Evolutionary conservation across 2,888 invertebrate genomes (phyloP).

Genomic region (Autographa gamma): DNA sequence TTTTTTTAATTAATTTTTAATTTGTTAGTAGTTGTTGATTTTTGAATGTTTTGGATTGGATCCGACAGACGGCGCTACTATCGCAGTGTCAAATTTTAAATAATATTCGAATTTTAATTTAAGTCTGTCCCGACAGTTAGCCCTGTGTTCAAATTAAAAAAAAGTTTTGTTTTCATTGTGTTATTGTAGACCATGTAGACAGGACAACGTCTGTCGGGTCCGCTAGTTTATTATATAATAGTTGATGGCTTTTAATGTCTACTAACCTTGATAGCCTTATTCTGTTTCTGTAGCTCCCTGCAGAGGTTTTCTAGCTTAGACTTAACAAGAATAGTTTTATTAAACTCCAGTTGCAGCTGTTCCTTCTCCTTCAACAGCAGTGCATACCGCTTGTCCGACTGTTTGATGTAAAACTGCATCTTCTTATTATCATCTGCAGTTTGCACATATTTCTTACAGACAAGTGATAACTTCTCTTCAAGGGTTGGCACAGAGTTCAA

Average conservation of each 20-base stretch:
- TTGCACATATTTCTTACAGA: slow-evolving; percentile 94
- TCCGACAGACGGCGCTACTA: too few species aligned
- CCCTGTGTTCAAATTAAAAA: too few species aligned
- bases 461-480: slow-evolving; percentile 91
- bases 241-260: neutral
- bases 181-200: too few species aligned
- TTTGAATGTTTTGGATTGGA: too few species aligned
- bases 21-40: too few species aligned
- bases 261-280: slow-evolving; percentile 95
- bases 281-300: slow-evolving; percentile 97
- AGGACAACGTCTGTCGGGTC: too few species aligned
- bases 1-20: too few species aligned
- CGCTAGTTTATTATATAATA: too few species aligned
- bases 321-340: slow-evolving; percentile 94
- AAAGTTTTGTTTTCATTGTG: too few species aligned
- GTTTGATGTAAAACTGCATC: slow-evolving; percentile 88
- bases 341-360: slow-evolving; percentile 94
- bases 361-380: slow-evolving; percentile 93
- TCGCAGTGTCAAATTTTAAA: too few species aligned
- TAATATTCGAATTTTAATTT: too few species aligned
- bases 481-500: slow-evolving; percentile 87
- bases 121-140: too few species aligned
- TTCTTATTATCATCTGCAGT: slow-evolving; percentile 92
- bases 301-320: slow-evolving; percentile 96
- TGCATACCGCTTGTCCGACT: slow-evolving; percentile 89